Conservation (phyloP, 2,888 invertebrate species). For the Rugalucina vietnamica region DNA sequence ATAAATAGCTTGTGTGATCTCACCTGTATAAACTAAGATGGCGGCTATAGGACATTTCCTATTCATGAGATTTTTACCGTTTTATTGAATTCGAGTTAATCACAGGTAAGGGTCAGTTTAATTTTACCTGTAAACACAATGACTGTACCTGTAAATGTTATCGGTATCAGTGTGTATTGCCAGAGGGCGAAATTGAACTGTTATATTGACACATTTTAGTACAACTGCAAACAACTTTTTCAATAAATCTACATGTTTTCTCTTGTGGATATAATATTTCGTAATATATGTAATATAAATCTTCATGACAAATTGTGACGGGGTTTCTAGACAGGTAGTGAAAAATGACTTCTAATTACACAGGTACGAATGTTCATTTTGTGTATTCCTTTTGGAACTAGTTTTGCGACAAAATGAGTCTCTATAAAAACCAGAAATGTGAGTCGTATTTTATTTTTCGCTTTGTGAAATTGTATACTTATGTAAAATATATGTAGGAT, state of each 20-base stretch:
- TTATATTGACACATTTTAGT: neutral
- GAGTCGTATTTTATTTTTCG: neutral
- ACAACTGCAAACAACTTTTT: neutral
- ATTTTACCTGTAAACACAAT: neutral
- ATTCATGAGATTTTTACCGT: neutral
- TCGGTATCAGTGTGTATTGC: neutral
- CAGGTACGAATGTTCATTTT: neutral
- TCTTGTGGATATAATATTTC: neutral
- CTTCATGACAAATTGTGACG: neutral
- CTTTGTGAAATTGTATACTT: too few relatives aligned
- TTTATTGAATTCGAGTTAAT: neutral
- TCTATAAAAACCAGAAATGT: constrained; percentile 1
- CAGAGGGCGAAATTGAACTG: neutral
- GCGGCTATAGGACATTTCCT: neutral
- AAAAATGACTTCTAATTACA: neutral
- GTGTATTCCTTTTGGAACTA: neutral
- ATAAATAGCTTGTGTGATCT: constrained; percentile 4
- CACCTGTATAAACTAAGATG: neutral
- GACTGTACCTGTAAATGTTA: neutral
- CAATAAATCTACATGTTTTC: neutral
- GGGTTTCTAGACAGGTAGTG: neutral
- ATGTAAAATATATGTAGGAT: too few relatives aligned
- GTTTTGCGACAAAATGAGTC: neutral
- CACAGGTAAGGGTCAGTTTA: neutral
- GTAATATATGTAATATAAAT: constrained; percentile 6